A percentile compares a stretch with the other conserved stretches of the same genome.
Conservation (phyloP, 1,140 invertebrate genomes). For the Dryas iulia region DNA sequence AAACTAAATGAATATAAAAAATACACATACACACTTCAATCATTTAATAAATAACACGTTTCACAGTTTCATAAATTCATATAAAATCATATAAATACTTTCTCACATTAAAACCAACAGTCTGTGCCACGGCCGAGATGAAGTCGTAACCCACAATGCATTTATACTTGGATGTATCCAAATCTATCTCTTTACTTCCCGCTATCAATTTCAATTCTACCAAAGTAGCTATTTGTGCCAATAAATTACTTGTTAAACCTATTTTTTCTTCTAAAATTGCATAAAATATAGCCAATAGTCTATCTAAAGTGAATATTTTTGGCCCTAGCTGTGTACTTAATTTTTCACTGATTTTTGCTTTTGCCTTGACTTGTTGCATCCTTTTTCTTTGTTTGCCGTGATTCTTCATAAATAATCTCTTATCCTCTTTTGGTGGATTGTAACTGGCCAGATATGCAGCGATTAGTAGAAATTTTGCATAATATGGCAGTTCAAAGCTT, state of each 20-base stretch:
- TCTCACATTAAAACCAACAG: slow-evolving; percentile 86
- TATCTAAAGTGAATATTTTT: slow-evolving; percentile 89
- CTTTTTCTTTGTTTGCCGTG: slow-evolving; percentile 83
- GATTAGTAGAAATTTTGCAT: slow-evolving; percentile 93
- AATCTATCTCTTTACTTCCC: slow-evolving; percentile 82
- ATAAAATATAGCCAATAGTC: slow-evolving; percentile 95
- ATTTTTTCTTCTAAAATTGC: slow-evolving; percentile 92
- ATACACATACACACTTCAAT: not conserved
- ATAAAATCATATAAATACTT: slow-evolving; percentile 89
- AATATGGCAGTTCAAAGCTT: slow-evolving; percentile 92
- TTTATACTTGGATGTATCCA: slow-evolving; percentile 84
- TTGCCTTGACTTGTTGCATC: slow-evolving; percentile 81
- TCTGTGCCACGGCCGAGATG: slow-evolving; percentile 84
- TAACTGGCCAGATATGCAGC: slow-evolving; percentile 95
- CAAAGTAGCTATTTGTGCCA: slow-evolving; percentile 89
- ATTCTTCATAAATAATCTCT: slow-evolving; percentile 89
- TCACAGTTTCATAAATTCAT: slow-evolving; percentile 37
- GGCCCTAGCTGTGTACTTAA: slow-evolving; percentile 86
- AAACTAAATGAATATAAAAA: not conserved
- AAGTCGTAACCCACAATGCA: slow-evolving; percentile 88
- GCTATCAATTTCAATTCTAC: slow-evolving; percentile 86
- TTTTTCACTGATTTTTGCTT: slow-evolving; percentile 81
- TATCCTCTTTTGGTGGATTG: slow-evolving; percentile 92
- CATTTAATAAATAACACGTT: not conserved
- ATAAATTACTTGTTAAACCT: slow-evolving; percentile 90